A percentile compares a stretch with the other conserved stretches of the same genome.
phyloP scores from a whole-genome alignment of 2,113 vertebrate genomes.

The Bufo bufo region DNA sequence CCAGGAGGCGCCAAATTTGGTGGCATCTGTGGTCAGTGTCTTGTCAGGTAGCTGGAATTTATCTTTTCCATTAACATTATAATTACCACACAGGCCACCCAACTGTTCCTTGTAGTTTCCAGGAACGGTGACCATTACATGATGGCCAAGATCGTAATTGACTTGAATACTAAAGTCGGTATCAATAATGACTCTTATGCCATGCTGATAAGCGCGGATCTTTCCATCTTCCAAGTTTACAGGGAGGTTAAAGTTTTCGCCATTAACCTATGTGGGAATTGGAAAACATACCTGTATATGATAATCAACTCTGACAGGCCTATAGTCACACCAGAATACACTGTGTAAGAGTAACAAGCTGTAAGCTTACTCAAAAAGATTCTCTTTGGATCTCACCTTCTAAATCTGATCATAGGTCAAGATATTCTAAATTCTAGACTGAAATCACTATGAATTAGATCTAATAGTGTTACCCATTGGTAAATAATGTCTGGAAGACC shows the following conservation, averaged over 20 bases:
- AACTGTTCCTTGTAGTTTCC: conserved; percentile 64
- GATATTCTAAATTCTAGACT: too few relatives aligned
- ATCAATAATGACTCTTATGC: conserved; percentile 55
- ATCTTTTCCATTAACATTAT: conserved; percentile 60
- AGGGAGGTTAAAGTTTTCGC: conserved; percentile 62
- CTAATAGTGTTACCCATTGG: too few relatives aligned
- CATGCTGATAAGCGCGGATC: conserved; percentile 62
- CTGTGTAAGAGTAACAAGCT: background rate
- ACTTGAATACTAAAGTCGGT: conserved; percentile 66
- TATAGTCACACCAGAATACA: background rate
- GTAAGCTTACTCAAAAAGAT: too few relatives aligned
- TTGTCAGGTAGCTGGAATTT: conserved; percentile 66
- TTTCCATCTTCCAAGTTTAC: conserved; percentile 53
- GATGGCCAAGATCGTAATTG: conserved; percentile 66
- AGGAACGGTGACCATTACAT: conserved; percentile 60
- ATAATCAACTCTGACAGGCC: background rate
- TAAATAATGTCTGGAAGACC: too few relatives aligned
- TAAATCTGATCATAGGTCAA: too few relatives aligned
- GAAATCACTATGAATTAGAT: too few relatives aligned
- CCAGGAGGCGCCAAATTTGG: conserved; percentile 65
- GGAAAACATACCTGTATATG: too few relatives aligned
- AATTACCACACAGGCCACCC: conserved; percentile 75
- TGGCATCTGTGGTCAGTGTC: background rate
- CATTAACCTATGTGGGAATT: conserved; percentile 66
- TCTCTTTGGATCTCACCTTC: too few relatives aligned